A percentile compares a stretch with the other conserved stretches of the same genome.
Evolutionary conservation across 2,888 invertebrate genomes (phyloP).

Genomic region (Pogonocherus hispidulus): DNA sequence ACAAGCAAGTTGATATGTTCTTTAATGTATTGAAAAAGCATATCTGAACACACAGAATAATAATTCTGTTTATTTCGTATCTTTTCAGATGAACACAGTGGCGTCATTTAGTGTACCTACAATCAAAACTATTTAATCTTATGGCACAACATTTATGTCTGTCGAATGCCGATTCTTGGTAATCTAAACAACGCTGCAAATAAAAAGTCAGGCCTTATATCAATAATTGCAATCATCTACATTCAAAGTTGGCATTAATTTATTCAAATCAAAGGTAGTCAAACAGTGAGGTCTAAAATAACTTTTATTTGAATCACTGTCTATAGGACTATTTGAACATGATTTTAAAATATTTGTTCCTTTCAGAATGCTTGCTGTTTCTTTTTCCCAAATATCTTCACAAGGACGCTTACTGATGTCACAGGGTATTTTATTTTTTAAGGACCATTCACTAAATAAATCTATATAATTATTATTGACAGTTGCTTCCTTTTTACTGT

Average conservation of each 20-base stretch:
- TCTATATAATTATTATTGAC: constrained; percentile 50
- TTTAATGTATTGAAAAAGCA: constrained; percentile 10
- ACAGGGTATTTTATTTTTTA: constrained; percentile 48
- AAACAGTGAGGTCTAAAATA: constrained; percentile 47
- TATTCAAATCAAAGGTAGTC: constrained; percentile 54
- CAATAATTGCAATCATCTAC: constrained; percentile 24
- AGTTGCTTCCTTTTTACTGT: constrained; percentile 47
- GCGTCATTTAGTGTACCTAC: no score
- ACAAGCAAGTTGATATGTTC: constrained; percentile 11
- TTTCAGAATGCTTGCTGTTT: constrained; percentile 71
- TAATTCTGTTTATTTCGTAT: no score
- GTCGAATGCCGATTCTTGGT: no score
- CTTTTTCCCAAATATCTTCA: constrained; percentile 69
- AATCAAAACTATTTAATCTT: no score
- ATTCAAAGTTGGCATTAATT: constrained; percentile 48
- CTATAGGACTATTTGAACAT: constrained; percentile 36
- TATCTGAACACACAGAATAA: background rate
- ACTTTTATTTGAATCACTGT: constrained; percentile 54
- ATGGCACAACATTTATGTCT: no score
- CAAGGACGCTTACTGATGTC: constrained; percentile 26
- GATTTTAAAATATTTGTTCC: constrained; percentile 57
- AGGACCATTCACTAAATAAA: constrained; percentile 53
- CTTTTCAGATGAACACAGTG: background rate
- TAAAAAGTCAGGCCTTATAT: background rate
- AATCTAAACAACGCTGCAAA: background rate